phyloP scores from a whole-genome alignment of 2,888 invertebrate genomes.

The Chymomyza procnemis region DNA sequence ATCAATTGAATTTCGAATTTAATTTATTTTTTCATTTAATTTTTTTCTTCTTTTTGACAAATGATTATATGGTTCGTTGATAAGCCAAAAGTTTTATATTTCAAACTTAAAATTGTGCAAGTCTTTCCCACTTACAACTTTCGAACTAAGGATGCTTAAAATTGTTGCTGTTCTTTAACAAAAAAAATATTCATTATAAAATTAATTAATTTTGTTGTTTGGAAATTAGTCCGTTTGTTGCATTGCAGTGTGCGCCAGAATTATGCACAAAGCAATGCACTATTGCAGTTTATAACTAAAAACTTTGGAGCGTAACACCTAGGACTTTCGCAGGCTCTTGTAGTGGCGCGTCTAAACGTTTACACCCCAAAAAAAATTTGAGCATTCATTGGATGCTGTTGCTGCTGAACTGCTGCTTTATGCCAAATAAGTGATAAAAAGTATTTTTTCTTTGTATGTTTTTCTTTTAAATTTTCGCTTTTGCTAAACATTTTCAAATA shows the following conservation, averaged over 20 bases:
- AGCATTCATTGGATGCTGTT: background rate
- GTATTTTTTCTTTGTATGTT: slow-evolving; percentile 37
- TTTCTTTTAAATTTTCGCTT: no score
- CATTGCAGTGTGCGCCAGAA: slow-evolving; percentile 56
- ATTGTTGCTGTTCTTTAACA: slow-evolving; percentile 35
- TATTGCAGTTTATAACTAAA: slow-evolving; percentile 69
- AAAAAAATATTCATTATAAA: slow-evolving; percentile 41
- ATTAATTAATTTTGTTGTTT: slow-evolving; percentile 43
- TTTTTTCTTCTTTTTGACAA: no score
- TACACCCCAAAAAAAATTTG: background rate
- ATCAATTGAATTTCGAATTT: slow-evolving; percentile 74
- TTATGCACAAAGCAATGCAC: slow-evolving; percentile 57
- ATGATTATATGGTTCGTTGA: slow-evolving; percentile 40
- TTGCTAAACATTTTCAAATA: slow-evolving; percentile 42
- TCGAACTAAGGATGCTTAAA: slow-evolving; percentile 70
- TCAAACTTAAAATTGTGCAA: slow-evolving; percentile 21
- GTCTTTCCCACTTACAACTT: slow-evolving; percentile 26
- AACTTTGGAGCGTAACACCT: slow-evolving; percentile 12
- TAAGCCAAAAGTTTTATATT: slow-evolving; percentile 63
- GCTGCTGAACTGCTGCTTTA: slow-evolving; percentile 23
- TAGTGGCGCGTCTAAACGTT: slow-evolving; percentile 12
- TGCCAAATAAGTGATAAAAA: slow-evolving; percentile 77
- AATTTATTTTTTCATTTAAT: slow-evolving; percentile 41
- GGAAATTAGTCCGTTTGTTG: slow-evolving; percentile 55
- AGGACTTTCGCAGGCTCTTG: background rate